Base-by-base conservation (phyloP, 30 jellyfish, hydroid and myxozoan species). In the Haliclystus octoradiatus region DNA sequence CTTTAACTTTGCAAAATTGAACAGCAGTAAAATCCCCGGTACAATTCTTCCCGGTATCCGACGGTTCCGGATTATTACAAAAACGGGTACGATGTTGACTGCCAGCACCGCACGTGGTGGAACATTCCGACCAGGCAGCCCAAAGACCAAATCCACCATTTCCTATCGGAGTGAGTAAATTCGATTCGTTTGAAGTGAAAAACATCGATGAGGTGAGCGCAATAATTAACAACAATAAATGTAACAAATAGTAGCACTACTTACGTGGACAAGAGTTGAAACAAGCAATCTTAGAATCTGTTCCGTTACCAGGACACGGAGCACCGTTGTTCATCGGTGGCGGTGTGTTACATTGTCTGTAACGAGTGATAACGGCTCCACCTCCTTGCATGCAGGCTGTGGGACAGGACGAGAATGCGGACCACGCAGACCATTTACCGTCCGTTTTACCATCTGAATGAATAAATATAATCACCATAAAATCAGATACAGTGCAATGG, bases 131-230 rank as follows among this genome's bases (percentile, higher is more conserved):
- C 84, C 93, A 89, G 0, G 95, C 33, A 1, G 95, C 80, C 98
- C 98, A 89, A 62, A 51, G 83, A 60, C 95, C 68, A 49, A 89
- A 89, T 23, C 98, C 98, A 47, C 98, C 98, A 71, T 89, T 64
- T 23, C 76, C 98, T 89, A 75, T 0, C 2, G n/a, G n/a, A n/a
- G n/a, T n/a, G n/a, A n/a, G n/a, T n/a, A n/a, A n/a, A n/a, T n/a
- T n/a, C n/a, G n/a, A n/a, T n/a, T n/a, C n/a, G n/a, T n/a, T n/a
- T n/a, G n/a, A n/a, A n/a, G n/a, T n/a, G n/a, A n/a, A n/a, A n/a
- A n/a, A n/a, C n/a, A n/a, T n/a, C n/a, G n/a, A n/a, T n/a, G n/a
- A n/a, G n/a, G n/a, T n/a, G n/a, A n/a, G n/a, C n/a, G n/a, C n/a
- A n/a, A n/a, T n/a, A n/a, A n/a, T n/a, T n/a, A n/a, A n/a, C n/a